Evolutionary conservation across 2,888 invertebrate species (phyloP), one percentile per base, ranked within the genome.

Genomic region (Cristatella mucedo): DNA sequence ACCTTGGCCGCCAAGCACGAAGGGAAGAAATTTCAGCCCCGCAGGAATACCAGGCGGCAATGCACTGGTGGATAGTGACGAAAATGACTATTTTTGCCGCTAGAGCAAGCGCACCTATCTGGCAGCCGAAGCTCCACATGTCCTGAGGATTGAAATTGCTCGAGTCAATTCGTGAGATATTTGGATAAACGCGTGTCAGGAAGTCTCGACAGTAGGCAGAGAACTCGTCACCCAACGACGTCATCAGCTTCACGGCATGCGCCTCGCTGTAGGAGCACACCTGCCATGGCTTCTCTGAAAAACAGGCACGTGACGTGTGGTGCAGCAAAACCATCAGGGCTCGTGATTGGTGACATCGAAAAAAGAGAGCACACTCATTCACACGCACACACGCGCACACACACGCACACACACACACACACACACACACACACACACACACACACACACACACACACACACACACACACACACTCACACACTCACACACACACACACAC

Each of bases 91-190:
- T n/a, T n/a, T n/a, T n/a, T n/a, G n/a, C 38, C 13, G 24, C 21
- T 4, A 44, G 19, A 15, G 22, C 9, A 18, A n/a, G 46, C 55
- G 46, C 50, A 73, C 73, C 70, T 59, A 70, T 59, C 55, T 73
- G 68, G 53, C 70, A 69, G 37, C 74, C 74, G 50, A 69, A 70
- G 51, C 72, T 73, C 74, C 74, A 74, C 47, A 72, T 67, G 48
- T 73, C 72, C 50, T 72, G 65, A 13, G 71, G 70, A 52, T 71
- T 70, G 52, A 66, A 59, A 50, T 71, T 71, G 45, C 68, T 68
- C 3, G 72, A 72, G 51, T 73, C 73, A 22, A 73, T 67, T 26
- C 73, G 60, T 52, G 68, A 68, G 21, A 65, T 61, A 48, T 71
- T 72, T 3, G 74, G 73, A 48, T 67, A 70, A 6, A 74, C 68